Evolutionary conservation across 1,140 invertebrate genomes (phyloP).

Genomic region (Zaprionus capensis): DNA sequence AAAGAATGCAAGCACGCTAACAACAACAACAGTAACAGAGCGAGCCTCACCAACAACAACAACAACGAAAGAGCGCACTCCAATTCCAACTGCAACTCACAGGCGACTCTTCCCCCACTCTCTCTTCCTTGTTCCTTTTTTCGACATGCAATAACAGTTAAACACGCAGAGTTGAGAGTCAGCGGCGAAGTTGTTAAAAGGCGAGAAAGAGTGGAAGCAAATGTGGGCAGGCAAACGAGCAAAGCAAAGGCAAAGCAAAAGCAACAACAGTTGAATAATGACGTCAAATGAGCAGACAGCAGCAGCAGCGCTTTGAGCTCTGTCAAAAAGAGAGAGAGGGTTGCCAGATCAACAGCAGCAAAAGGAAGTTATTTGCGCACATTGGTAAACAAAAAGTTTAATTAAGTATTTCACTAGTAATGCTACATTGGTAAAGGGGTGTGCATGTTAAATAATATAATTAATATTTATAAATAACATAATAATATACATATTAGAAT

Average conservation of each 20-base stretch:
- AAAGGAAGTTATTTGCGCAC: constrained; percentile 3
- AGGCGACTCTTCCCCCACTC: background rate
- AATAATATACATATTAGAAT: background rate
- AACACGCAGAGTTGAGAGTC: constrained; percentile 38
- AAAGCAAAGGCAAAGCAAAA: constrained; percentile 2
- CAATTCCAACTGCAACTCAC: constrained; percentile 10
- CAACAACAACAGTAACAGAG: background rate
- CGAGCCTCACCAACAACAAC: background rate
- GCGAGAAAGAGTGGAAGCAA: background rate
- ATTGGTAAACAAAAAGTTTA: too few species aligned
- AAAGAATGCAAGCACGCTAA: background rate
- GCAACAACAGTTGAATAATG: constrained; percentile 49
- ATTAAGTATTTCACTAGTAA: too few species aligned
- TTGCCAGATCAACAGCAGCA: constrained; percentile 38
- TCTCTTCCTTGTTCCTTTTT: background rate
- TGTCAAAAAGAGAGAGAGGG: constrained; percentile 3
- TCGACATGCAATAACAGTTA: constrained; percentile 43
- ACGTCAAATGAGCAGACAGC: constrained; percentile 44
- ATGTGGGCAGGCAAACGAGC: constrained; percentile 31
- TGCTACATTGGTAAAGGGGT: too few species aligned
- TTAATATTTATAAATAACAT: background rate
- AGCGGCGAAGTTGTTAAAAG: too few species aligned
- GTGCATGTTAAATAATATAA: too few species aligned
- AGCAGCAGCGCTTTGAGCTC: background rate
- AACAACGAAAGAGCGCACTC: constrained; percentile 26